Base-by-base conservation (phyloP, 1,140 invertebrate genomes). In the Ephestia elutella region DNA sequence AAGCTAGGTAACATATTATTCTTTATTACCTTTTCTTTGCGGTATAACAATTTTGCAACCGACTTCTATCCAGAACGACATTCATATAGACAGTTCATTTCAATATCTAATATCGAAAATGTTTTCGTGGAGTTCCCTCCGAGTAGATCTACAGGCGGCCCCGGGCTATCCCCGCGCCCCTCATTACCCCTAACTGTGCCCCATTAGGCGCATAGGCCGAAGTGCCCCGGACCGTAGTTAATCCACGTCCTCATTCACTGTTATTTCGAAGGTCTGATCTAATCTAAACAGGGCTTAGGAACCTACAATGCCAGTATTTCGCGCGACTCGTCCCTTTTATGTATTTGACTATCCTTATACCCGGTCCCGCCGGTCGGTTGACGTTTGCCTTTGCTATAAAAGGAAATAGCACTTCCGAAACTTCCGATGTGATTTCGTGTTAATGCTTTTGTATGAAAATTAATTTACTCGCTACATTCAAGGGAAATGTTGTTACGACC, bases 231-330 rank as follows among this genome's bases (percentile, higher is more conserved):
- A 86, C 86, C 83, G 81, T 86, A 88, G 83, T 88, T 86, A 88
- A 88, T 88, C 86, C 86, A 84, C 81, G 86, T 84, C 86, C 83
- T 88, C 83, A 88, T 88, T 88, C 86, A 86, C 83, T 88, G 86
- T 88, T 88, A 88, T 88, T 88, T 86, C 83, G 81, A 86, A 86
- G 83, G 83, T 85, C 83, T 86, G 82, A 87, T 87, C 86, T 86
- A 88, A 88, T 88, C 86, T 88, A 86, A 88, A 86, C 86, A 84
- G 76, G 76, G 80, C 82, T 88, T 83, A 86, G 80, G 79, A 80
- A 86, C 78, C 77, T 81, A 85, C 82, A 83, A 81, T 73, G 75
- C 72, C 82, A 83, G 78, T 86, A 84, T 83, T 81, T 86, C 77
- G 78, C 79, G 78, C 75, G 75, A 75, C 77, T 84, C 77, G 77